Conservation (phyloP, 2,113 vertebrate genomes). For the Lathamus discolor region DNA sequence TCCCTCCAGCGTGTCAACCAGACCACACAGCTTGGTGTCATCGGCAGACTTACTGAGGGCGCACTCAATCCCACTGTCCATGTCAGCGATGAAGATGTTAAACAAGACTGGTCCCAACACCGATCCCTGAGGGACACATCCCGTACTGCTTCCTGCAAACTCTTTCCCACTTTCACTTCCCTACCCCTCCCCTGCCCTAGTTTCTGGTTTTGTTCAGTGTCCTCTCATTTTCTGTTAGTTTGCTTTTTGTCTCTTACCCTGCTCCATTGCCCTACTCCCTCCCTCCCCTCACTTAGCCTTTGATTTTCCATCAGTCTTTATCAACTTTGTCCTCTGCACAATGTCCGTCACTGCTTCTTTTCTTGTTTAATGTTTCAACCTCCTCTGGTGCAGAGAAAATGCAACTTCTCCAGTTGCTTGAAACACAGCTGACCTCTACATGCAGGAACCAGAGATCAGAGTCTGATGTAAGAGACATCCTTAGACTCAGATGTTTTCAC, state of each 20-base stretch:
- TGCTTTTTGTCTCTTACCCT: neutral
- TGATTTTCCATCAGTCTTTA: neutral
- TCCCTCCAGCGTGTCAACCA: too few species aligned
- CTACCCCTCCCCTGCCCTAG: neutral
- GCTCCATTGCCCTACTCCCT: neutral
- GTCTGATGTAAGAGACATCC: neutral
- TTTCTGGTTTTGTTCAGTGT: neutral
- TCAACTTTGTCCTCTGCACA: neutral
- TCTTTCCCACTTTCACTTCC: neutral
- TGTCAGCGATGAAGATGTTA: too few species aligned
- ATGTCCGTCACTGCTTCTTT: neutral
- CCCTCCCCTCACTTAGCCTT: neutral
- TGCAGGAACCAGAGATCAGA: neutral
- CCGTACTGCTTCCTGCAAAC: neutral
- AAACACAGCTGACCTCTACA: neutral
- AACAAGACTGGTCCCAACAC: too few species aligned
- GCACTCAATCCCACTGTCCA: too few species aligned
- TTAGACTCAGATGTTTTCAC: neutral
- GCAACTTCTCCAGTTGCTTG: neutral
- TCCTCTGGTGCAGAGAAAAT: neutral
- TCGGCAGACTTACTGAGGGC: too few species aligned
- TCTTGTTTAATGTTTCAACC: neutral
- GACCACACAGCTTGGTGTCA: too few species aligned
- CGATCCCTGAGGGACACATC: too few species aligned
- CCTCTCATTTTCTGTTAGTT: neutral